Evolutionary conservation across 2,888 invertebrate genomes (phyloP), one percentile per base, ranked within the genome.

Genomic region (Blomia tropicalis): DNA sequence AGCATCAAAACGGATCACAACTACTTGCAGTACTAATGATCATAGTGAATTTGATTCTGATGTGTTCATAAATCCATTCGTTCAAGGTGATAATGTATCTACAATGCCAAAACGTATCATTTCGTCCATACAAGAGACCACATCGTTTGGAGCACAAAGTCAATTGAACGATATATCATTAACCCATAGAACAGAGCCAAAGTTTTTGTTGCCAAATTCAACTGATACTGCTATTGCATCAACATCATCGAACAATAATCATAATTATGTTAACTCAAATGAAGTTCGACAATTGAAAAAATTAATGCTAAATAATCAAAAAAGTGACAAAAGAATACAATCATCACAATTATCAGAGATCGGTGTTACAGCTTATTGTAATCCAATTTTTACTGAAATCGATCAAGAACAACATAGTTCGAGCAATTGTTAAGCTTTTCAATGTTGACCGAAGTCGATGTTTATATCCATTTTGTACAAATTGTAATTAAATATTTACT

Each of bases 231-330:
- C 11, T 25, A 14, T n/a, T 7, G 11, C 51, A 14, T 25, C 51
- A 14, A 7, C 51, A 47, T 25, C 51, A 47, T 14, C 7, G 14
- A 19, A 47, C 51, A 47, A 47, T 27, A 47, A 7, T 11, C 7
- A 47, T 19, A 7, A 47, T 14, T 56, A 56, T 22, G 29, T 56
- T 2, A 56, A 56, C 29, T 56, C 56, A 22, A 29, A 56, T 29
- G 29, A 56, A 19, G 56, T 56, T 2, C 29, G 56, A 27, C 56
- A 56, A 2, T 14, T 56, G 31, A 56, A 56, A 36, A 56, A 56
- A 27, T 27, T 47, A 19, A 47, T 47, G 51, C 27, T 27, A 11
- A 7, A n/a, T n/a, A 47, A 27, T 19, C 22, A 27, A 27, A 27
- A n/a, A 7, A 7, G 7, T 7, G 11, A 7, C 11, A 47, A 27